A percentile compares a stretch with the other conserved stretches of the same genome.
phyloP scores from a whole-genome alignment of 92 coral and sea anemone species.

The Palythoa caribaeorum region DNA sequence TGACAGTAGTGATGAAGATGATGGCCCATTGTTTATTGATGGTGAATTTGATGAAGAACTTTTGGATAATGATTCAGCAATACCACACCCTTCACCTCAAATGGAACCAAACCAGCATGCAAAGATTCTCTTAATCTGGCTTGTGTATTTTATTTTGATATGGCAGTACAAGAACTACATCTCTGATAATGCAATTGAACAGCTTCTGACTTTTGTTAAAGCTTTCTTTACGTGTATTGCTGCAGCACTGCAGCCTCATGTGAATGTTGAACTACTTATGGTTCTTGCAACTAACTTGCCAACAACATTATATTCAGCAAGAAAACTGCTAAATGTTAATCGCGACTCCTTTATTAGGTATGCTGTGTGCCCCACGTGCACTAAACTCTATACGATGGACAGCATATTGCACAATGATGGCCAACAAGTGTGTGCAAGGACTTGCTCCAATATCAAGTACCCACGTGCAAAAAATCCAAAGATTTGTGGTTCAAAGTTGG shows the following conservation, averaged over 20 bases:
- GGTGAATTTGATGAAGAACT: constrained; percentile 17
- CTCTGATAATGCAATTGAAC: constrained; percentile 12
- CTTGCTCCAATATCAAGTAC: constrained; percentile 54
- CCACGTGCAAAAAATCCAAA: constrained; percentile 32
- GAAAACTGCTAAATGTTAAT: constrained; percentile 42
- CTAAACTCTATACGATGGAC: constrained; percentile 48
- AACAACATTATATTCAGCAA: constrained; percentile 58
- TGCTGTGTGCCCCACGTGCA: constrained; percentile 61
- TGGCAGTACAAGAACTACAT: constrained; percentile 3
- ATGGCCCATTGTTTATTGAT: constrained; percentile 15
- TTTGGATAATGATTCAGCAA: background rate
- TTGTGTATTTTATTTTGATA: constrained; percentile 1
- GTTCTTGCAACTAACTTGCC: constrained; percentile 59
- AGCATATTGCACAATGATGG: constrained; percentile 43
- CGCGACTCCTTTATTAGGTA: constrained; percentile 1
- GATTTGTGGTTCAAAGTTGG: constrained; percentile 56
- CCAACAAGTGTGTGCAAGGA: constrained; percentile 43
- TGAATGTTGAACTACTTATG: constrained; percentile 1
- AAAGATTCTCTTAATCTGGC: background rate
- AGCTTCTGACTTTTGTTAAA: background rate
- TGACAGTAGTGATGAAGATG: background rate
- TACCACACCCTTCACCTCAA: constrained; percentile 11
- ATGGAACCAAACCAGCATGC: background rate
- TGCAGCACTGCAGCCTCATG: background rate
- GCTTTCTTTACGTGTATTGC: constrained; percentile 1